phyloP scores from a whole-genome alignment of 2,888 invertebrate species.

The Ichneumon xanthorius region DNA sequence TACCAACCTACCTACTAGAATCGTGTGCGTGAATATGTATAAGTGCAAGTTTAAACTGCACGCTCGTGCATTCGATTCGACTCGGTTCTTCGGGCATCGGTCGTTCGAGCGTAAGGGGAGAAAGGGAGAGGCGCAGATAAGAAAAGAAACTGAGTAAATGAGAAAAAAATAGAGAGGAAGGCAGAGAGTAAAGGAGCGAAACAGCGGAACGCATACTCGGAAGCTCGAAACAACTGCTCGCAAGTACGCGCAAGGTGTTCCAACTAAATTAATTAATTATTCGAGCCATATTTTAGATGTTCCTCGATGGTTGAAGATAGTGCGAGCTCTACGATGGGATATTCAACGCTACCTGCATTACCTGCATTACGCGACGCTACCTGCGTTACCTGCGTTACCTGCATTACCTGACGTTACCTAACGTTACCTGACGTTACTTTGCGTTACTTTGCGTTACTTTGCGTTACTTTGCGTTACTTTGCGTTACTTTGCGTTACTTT shows the following conservation, averaged over 20 bases:
- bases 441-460: too few relatives aligned
- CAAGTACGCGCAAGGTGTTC: neutral
- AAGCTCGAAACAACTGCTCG: conserved; percentile 7
- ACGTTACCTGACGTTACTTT: too few relatives aligned
- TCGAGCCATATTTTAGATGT: neutral
- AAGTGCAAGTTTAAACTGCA: conserved; percentile 59
- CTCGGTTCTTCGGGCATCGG: conserved; percentile 51
- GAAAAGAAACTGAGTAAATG: conserved; percentile 26
- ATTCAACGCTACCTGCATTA: too few relatives aligned
- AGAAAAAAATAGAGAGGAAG: conserved; percentile 31
- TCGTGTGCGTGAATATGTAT: conserved; percentile 65
- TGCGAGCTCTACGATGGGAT: too few relatives aligned
- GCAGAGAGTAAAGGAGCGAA: conserved; percentile 13
- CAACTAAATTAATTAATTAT: neutral
- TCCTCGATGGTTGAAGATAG: neutral
- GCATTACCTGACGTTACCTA: too few relatives aligned
- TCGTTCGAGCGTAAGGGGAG: conserved; percentile 26
- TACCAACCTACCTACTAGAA: conserved; percentile 35
- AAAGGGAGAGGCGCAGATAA: conserved; percentile 1
- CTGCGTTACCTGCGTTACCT: too few relatives aligned
- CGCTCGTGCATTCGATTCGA: conserved; percentile 62
- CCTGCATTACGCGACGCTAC: too few relatives aligned
- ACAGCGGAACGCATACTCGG: conserved; percentile 9
- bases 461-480: too few relatives aligned
- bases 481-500: too few relatives aligned